phyloP scores from a whole-genome alignment of 2,113 vertebrate genomes.

The Cebidichthys violaceus region DNA sequence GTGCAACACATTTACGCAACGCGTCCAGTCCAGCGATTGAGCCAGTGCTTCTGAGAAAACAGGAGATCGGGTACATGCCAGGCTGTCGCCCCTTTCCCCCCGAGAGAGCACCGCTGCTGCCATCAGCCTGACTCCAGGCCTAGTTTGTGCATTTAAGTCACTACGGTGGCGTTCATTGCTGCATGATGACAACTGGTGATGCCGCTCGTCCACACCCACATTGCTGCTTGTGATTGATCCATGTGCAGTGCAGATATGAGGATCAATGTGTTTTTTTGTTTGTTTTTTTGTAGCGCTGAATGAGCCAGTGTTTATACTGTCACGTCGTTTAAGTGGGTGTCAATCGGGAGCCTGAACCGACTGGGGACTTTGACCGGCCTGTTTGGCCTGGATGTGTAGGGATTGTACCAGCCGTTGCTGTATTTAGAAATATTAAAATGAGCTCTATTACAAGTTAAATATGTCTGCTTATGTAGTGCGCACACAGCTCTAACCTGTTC shows the following conservation, averaged over 20 bases:
- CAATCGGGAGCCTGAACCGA: conserved; percentile 1
- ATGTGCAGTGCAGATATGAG: conserved; percentile 65
- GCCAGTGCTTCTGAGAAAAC: conserved; percentile 48
- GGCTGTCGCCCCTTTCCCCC: conserved; percentile 50
- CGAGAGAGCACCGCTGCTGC: conserved; percentile 36
- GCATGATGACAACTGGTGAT: conserved; percentile 49
- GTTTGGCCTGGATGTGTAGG: conserved; percentile 48
- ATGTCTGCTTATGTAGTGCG: background rate
- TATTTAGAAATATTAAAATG: conserved; percentile 4
- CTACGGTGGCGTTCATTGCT: conserved; percentile 25
- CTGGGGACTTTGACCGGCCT: conserved; percentile 43
- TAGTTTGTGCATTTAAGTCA: conserved; percentile 6
- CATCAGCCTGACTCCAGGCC: conserved; percentile 35
- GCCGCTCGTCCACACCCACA: conserved; percentile 78
- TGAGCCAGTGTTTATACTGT: conserved; percentile 34
- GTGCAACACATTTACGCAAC: conserved; percentile 54
- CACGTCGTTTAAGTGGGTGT: conserved; percentile 11
- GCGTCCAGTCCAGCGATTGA: conserved; percentile 46
- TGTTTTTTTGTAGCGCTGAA: background rate
- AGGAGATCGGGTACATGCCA: conserved; percentile 43
- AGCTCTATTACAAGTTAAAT: conserved; percentile 1
- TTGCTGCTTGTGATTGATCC: conserved; percentile 62
- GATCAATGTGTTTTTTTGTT: background rate
- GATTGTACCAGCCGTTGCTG: conserved; percentile 28
- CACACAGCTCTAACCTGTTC: background rate